Evolutionary conservation across 2,113 vertebrate genomes (phyloP), one percentile per base, ranked within the genome.

Genomic region (Eclectus roratus): DNA sequence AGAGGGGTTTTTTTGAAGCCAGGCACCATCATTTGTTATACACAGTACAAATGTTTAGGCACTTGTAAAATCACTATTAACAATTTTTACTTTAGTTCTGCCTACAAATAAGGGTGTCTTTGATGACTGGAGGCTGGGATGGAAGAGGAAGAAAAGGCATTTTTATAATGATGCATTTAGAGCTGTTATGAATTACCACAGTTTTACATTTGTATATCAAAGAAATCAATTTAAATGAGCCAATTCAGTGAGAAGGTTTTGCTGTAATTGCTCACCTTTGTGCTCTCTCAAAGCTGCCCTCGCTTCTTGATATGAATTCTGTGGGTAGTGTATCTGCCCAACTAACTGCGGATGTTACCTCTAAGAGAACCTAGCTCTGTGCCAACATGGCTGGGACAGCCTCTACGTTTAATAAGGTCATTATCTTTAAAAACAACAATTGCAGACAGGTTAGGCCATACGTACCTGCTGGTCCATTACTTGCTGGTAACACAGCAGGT

Each of bases 191-290:
- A 87, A 79, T 89, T 80, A 50, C 53, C 89, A 27, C 24, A 52
- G 52, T 55, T 92, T 77, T 79, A 3, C 81, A 44, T 72, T 60
- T 89, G 73, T 68, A 79, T 50, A 60, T 87, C 81, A 82, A 49
- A 91, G 47, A 85, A 89, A 96, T 87, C 77, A 89, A 39, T 82
- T 55, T 58, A 44, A 89, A 56, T 6, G 24, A 85, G 55, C 37
- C 44, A 21, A 2, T 64, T 82, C 35, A 9, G 56, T 43, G 18
- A 23, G 43, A 20, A 4, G 10, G 2, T 25, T 92, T 68, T 69
- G 35, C 28, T 65, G 5, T 23, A n/a, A 27, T 2, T 80, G 47
- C 41, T 55, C 31, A 18, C n/a, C 6, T 69, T 52, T 13, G 1
- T 14, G 28, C 56, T 11, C 17, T 29, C 52, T 16, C 25, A 12